Evolutionary conservation across 1,140 invertebrate genomes (phyloP), one percentile per base, ranked within the genome.

Genomic region (Vanessa tameamea): DNA sequence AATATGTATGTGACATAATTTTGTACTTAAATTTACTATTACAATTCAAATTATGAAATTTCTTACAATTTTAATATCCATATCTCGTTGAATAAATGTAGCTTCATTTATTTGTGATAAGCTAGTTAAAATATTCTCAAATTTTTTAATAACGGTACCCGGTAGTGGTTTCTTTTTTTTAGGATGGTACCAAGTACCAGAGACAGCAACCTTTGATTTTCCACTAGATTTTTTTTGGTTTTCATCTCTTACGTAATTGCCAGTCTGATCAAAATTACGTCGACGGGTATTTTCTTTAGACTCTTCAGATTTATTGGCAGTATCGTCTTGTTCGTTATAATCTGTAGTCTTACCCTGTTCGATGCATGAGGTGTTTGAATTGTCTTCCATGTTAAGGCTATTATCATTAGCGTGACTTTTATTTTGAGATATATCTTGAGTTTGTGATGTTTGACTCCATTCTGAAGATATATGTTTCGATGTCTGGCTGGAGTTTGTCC

Each of bases 81-180:
- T 90, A 73, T 92, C 91, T 53, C 90, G 84, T 73, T 90, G 87
- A 64, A 91, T 88, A 75, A 92, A 92, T 53, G 72, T 65, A 64
- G 89, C 85, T 75, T 92, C 91, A 59, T 87, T 83, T 0, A 89
- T 78, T 78, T 88, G 84, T 47, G 83, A 91, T 55, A 93, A 75
- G 75, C 84, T 86, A 43, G 70, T 75, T 61, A 93, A 68, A 69
- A 93, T 87, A 26, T 76, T 72, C 73, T 93, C 90, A 84, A 93
- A 93, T 67, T 90, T 93, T 72, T 92, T 93, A 2, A 87, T 82
- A 50, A 76, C 83, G n/a, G 64, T 73, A 66, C 59, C 14, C n/a
- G 87, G 74, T 55, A 92, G 76, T n/a, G 88, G 87, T 75, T 92
- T 92, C 76, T 93, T 92, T 73, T 93, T 93, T 76, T 93, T 93